Evolutionary conservation across 2,888 invertebrate genomes (phyloP).

Genomic region (Acrobasis consociella): DNA sequence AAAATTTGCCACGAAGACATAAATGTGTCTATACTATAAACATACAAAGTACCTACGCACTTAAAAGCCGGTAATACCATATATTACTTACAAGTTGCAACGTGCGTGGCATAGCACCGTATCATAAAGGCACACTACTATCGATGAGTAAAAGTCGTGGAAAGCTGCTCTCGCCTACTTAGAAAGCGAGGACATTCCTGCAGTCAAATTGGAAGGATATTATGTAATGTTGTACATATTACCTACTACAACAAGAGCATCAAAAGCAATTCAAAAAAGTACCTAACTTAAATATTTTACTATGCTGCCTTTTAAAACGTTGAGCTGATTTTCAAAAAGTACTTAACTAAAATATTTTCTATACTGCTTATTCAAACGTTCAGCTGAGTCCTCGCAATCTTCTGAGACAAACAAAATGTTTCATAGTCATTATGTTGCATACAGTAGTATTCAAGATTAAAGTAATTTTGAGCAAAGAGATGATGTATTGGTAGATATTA

Average conservation of each 20-base stretch:
- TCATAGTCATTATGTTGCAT: too few species aligned
- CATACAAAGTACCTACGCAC: not conserved
- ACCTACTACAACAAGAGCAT: not conserved
- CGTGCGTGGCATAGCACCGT: slow-evolving; percentile 31
- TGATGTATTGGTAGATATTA: not conserved
- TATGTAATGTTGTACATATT: not conserved
- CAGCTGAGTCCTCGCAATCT: too few species aligned
- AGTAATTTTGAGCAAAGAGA: not conserved
- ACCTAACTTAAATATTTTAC: not conserved
- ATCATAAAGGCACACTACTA: slow-evolving; percentile 38
- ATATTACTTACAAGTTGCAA: slow-evolving; percentile 14
- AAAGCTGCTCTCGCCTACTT: slow-evolving; percentile 50
- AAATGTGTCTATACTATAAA: not conserved
- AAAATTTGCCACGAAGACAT: slow-evolving; percentile 22
- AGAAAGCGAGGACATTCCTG: slow-evolving; percentile 55
- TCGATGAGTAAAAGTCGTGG: slow-evolving; percentile 43
- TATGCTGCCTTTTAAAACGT: too few species aligned
- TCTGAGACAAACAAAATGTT: too few species aligned
- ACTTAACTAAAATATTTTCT: not conserved
- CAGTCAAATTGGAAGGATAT: not conserved
- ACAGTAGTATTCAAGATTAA: too few species aligned
- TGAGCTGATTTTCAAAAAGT: not conserved
- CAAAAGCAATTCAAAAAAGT: not conserved
- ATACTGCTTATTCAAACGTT: too few species aligned
- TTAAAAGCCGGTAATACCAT: not conserved